Evolutionary conservation across 1,140 invertebrate genomes (phyloP).

Genomic region (Aphelenchoides avenae): DNA sequence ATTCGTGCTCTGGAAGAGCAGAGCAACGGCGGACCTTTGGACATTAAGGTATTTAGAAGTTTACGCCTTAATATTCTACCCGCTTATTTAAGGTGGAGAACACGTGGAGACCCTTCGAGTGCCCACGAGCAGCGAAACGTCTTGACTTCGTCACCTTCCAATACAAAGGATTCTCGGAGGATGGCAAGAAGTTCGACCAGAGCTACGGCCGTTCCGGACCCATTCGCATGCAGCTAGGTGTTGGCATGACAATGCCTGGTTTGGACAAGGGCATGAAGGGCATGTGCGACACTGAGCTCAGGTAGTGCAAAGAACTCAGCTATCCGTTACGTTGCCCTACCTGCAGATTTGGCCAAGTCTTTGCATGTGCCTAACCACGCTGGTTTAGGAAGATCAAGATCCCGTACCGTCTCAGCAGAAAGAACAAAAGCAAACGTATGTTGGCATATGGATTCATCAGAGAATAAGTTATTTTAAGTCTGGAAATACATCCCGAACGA

Average conservation of each 20-base stretch:
- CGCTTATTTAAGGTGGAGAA: conserved; percentile 34
- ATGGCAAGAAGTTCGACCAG: conserved; percentile 59
- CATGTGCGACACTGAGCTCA: conserved; percentile 54
- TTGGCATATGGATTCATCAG: neutral
- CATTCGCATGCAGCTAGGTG: conserved; percentile 54
- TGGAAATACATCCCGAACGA: conserved; percentile 57
- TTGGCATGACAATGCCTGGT: conserved; percentile 58
- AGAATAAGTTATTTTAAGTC: conserved; percentile 34
- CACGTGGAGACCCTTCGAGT: conserved; percentile 50
- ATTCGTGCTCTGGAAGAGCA: conserved; percentile 53
- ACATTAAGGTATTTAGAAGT: conserved; percentile 50
- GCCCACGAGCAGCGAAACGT: conserved; percentile 42
- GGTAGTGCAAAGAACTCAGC: no score
- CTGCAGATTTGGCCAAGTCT: no score
- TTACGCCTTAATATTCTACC: neutral
- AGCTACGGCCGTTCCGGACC: conserved; percentile 51
- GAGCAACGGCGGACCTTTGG: conserved; percentile 54
- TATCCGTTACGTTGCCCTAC: no score
- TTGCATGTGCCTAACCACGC: no score
- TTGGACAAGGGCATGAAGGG: conserved; percentile 54
- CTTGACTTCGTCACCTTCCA: conserved; percentile 58
- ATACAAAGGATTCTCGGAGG: conserved; percentile 58
- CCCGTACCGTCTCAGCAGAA: conserved; percentile 53
- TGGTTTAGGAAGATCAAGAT: conserved; percentile 54
- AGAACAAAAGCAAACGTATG: conserved; percentile 54